Conservation (phyloP, 2,888 invertebrate species). For the Plagodis dolabraria region DNA sequence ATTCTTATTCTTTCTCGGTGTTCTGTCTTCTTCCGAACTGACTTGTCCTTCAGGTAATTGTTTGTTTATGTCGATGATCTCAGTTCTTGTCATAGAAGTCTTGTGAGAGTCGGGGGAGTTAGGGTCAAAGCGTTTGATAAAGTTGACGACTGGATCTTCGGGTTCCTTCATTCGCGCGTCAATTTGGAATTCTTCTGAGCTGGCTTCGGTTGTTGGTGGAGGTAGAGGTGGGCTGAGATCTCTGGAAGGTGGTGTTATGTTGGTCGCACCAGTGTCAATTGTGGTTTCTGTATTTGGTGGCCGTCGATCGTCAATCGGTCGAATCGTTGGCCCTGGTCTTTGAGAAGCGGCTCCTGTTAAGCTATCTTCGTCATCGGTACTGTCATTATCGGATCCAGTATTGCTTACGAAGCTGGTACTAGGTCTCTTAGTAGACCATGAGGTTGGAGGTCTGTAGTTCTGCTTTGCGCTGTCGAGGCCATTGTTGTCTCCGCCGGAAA, state of each 20-base stretch:
- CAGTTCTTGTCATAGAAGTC: constrained; percentile 71
- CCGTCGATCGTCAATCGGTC: constrained; percentile 43
- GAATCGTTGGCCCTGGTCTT: constrained; percentile 55
- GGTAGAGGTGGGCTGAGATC: constrained; percentile 58
- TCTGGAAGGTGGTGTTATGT: constrained; percentile 53
- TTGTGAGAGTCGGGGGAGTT: constrained; percentile 66
- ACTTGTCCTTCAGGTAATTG: constrained; percentile 70
- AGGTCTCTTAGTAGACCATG: constrained; percentile 79
- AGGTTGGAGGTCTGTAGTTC: constrained; percentile 80
- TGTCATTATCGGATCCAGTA: constrained; percentile 5
- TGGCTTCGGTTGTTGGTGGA: constrained; percentile 53
- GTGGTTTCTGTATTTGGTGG: constrained; percentile 11
- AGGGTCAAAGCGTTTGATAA: constrained; percentile 79
- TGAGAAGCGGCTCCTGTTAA: constrained; percentile 58
- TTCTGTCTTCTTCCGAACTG: constrained; percentile 71
- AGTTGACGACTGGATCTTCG: constrained; percentile 66
- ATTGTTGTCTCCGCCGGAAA: constrained; percentile 66
- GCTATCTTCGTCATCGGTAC: constrained; percentile 41
- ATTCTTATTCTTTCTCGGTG: constrained; percentile 63
- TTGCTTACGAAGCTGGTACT: constrained; percentile 13
- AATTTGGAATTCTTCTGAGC: constrained; percentile 53
- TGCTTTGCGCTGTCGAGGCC: constrained; percentile 73
- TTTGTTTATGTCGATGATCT: constrained; percentile 69
- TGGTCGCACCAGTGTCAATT: constrained; percentile 24
- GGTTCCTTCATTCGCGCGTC: constrained; percentile 41